Percentiles rank a stretch among this genome's conserved stretches.
These are phyloP conservation scores for Morbakka virulenta DNA, from an alignment of 30 jellyfish, hydroid and myxozoan genomes.

Conservation along the genomic window DNA sequence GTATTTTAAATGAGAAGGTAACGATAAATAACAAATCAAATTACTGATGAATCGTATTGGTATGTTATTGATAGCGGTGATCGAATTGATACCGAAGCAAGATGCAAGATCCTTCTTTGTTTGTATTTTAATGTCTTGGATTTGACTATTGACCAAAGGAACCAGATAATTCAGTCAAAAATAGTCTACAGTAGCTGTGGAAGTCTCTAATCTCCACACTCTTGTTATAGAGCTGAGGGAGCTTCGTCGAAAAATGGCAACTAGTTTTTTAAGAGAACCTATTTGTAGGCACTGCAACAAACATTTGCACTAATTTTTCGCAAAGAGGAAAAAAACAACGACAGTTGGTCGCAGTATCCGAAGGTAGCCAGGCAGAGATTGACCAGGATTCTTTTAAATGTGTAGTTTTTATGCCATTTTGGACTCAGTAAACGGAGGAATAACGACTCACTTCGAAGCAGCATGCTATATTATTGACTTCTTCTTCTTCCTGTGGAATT, in stretches of 20 bases:
- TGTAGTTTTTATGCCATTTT: slow-evolving; percentile 20
- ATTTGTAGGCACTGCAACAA: slow-evolving; percentile 40
- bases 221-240: slow-evolving; percentile 26
- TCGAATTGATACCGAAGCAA: too few relatives aligned
- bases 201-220: slow-evolving; percentile 37
- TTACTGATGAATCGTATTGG: too few relatives aligned
- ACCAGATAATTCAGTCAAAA: too few relatives aligned
- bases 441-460: slow-evolving; percentile 5
- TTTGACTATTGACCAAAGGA: neutral
- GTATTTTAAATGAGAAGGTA: too few relatives aligned
- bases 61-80: too few relatives aligned
- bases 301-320: slow-evolving; percentile 4
- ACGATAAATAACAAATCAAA: too few relatives aligned
- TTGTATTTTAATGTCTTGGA: neutral
- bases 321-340: neutral
- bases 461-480: too few relatives aligned
- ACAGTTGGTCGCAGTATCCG: slow-evolving; percentile 2
- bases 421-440: slow-evolving; percentile 38
- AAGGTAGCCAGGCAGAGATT: slow-evolving; percentile 22
- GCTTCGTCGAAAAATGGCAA: slow-evolving; percentile 22
- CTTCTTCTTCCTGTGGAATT: slow-evolving; percentile 28
- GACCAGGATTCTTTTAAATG: slow-evolving; percentile 26
- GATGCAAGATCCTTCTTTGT: neutral
- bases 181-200: neutral
- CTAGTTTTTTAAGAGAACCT: slow-evolving; percentile 14